Conservation (phyloP, 64 coral and sea anemone species). For the Trachythela sp. region DNA sequence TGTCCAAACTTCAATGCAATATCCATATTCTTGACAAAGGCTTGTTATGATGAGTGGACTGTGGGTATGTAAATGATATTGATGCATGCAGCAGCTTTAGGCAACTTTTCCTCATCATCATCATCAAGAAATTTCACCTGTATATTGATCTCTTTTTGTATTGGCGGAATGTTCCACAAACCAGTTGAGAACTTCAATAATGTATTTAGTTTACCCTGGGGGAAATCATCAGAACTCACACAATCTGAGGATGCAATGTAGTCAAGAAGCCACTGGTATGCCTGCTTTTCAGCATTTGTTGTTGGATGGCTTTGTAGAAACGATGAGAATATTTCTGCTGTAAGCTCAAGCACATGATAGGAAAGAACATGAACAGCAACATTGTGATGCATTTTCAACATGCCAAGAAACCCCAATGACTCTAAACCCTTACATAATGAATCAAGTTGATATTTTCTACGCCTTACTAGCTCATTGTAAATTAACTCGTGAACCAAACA, state of each 20-base stretch:
- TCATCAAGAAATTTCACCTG: slow-evolving; percentile 12
- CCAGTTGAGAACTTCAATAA: slow-evolving; percentile 15
- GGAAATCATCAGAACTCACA: not conserved
- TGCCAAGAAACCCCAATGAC: slow-evolving; percentile 10
- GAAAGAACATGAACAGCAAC: not conserved
- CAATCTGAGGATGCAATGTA: not conserved
- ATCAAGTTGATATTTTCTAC: slow-evolving; percentile 22
- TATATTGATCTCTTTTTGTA: not conserved
- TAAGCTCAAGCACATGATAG: not conserved
- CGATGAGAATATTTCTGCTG: not conserved
- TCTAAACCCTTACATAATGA: slow-evolving; percentile 5
- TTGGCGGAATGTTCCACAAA: slow-evolving; percentile 22
- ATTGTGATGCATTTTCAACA: slow-evolving; percentile 14
- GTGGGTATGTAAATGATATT: slow-evolving; percentile 14
- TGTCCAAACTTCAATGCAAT: not conserved
- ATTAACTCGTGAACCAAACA: slow-evolving; percentile 13
- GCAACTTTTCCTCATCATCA: not conserved
- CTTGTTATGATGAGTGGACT: not conserved
- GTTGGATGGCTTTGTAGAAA: not conserved
- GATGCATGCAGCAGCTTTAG: not conserved
- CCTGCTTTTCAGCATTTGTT: slow-evolving; percentile 11
- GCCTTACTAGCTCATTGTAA: slow-evolving; percentile 9
- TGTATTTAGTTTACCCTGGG: not conserved
- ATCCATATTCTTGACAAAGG: slow-evolving; percentile 17
- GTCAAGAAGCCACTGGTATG: slow-evolving; percentile 6